These are phyloP conservation scores for Enteromius paludinosus DNA, from an alignment of 2,797 vertebrate species.

Conservation along the genomic window DNA sequence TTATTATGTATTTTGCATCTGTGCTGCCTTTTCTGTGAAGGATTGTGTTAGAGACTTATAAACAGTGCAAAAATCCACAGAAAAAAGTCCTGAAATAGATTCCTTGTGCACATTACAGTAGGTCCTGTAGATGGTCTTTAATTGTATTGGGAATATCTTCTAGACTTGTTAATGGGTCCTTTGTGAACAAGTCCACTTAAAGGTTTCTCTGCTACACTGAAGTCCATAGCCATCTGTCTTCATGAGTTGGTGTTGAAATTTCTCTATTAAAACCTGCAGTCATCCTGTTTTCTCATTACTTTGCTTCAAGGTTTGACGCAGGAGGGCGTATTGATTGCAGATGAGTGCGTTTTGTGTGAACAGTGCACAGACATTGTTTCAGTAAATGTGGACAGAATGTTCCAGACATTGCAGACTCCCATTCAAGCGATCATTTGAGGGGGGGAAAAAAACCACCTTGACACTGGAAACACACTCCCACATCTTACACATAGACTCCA, in stretches of 20 bases:
- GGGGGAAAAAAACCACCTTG: conserved; percentile 23
- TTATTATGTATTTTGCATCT: not conserved
- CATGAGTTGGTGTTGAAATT: conserved; percentile 11
- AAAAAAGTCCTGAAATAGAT: conserved; percentile 14
- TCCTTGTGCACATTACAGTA: not conserved
- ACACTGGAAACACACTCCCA: conserved; percentile 33
- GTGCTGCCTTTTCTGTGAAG: not conserved
- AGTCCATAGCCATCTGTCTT: conserved; percentile 9
- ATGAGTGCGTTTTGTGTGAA: conserved; percentile 2
- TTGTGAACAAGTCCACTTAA: not conserved
- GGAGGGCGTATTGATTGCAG: not conserved
- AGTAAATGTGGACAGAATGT: conserved; percentile 30
- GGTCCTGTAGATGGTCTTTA: not conserved
- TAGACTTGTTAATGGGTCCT: not conserved
- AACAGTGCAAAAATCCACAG: not conserved
- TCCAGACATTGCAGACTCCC: conserved; percentile 31
- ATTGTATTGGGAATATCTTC: conserved; percentile 3
- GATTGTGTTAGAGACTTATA: not conserved
- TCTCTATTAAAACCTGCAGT: not conserved
- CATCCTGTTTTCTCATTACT: not conserved
- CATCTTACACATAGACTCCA: conserved; percentile 36
- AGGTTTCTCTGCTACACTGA: not conserved
- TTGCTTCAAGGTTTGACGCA: not conserved
- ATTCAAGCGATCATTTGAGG: conserved; percentile 38
- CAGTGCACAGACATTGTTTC: conserved; percentile 32